Evolutionary conservation across 1,140 invertebrate species (phyloP).

Genomic region (Drosophila lacteicornis): DNA sequence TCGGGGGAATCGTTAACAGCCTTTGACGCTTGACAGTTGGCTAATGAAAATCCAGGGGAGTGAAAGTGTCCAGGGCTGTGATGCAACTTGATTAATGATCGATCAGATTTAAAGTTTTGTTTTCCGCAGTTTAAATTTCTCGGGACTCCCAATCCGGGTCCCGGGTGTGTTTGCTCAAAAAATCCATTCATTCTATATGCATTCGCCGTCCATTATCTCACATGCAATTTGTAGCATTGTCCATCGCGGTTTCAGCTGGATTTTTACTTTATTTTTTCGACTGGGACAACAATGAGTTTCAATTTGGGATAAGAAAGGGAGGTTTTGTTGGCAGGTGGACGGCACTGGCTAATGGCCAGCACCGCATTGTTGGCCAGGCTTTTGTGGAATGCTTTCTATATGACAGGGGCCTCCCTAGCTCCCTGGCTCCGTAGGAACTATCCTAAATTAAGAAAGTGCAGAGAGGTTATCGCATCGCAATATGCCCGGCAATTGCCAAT

Average conservation of each 20-base stretch:
- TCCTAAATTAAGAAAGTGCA: constrained; percentile 60
- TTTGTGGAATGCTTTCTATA: constrained; percentile 10
- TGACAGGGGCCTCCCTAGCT: no score
- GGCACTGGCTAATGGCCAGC: constrained; percentile 30
- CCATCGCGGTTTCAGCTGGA: constrained; percentile 27
- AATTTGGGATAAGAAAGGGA: constrained; percentile 37
- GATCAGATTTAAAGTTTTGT: constrained; percentile 16
- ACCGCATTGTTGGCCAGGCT: constrained; percentile 24
- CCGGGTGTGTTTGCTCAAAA: constrained; percentile 10
- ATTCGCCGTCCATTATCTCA: constrained; percentile 35
- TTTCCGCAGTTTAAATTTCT: constrained; percentile 50
- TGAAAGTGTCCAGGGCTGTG: constrained; percentile 50
- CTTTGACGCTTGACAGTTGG: constrained; percentile 65
- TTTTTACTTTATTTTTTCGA: constrained; percentile 28
- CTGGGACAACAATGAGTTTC: constrained; percentile 44
- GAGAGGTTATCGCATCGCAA: constrained; percentile 59
- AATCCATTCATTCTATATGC: constrained; percentile 37
- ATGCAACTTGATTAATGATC: constrained; percentile 59
- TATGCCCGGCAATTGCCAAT: constrained; percentile 68
- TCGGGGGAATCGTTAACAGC: constrained; percentile 36
- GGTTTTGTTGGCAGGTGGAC: constrained; percentile 24
- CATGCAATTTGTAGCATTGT: constrained; percentile 48
- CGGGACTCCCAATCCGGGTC: constrained; percentile 15
- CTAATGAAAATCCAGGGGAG: constrained; percentile 60
- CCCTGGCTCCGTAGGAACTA: constrained; percentile 16